A percentile compares a stretch with the other conserved stretches of the same genome.
These are phyloP conservation scores for Pristionchus exspectatus DNA, from an alignment of 2,888 invertebrate genomes.

Conservation along the genomic window DNA sequence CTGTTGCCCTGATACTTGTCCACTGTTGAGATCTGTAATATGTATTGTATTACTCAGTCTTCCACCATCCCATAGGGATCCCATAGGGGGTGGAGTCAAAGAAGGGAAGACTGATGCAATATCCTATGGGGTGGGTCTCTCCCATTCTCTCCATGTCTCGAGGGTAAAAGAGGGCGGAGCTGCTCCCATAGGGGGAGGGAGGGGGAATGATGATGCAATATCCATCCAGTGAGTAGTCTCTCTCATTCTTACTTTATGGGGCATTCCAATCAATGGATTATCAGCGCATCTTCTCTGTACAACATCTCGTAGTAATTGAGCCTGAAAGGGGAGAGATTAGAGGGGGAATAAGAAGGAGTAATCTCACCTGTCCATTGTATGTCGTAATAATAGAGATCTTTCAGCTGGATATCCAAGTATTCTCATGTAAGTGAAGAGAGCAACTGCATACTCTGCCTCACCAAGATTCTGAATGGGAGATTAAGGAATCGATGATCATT, in stretches of 20 bases:
- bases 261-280: slow-evolving; percentile 94
- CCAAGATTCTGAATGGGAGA: slow-evolving; percentile 82
- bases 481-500: no score
- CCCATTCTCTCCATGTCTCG: not conserved
- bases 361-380: slow-evolving; percentile 88
- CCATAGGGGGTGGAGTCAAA: not conserved
- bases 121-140: not conserved
- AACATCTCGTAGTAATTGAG: slow-evolving; percentile 96
- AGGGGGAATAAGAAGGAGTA: not conserved
- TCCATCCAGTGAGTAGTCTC: not conserved
- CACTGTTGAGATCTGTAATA: slow-evolving; percentile 86
- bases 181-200: not conserved
- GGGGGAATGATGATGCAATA: not conserved
- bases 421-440: slow-evolving; percentile 98
- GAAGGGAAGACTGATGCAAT: not conserved
- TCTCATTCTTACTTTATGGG: slow-evolving; percentile 86
- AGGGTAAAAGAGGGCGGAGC: not conserved
- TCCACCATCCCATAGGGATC: not conserved
- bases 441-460: slow-evolving; percentile 92
- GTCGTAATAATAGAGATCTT: slow-evolving; percentile 98
- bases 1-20: slow-evolving; percentile 99
- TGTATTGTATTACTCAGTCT: not conserved
- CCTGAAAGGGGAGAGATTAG: slow-evolving; percentile 82
- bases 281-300: slow-evolving; percentile 91
- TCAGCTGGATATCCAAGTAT: slow-evolving; percentile 95